phyloP scores from a whole-genome alignment of 64 coral and sea anemone genomes.

The Actinia equina region DNA sequence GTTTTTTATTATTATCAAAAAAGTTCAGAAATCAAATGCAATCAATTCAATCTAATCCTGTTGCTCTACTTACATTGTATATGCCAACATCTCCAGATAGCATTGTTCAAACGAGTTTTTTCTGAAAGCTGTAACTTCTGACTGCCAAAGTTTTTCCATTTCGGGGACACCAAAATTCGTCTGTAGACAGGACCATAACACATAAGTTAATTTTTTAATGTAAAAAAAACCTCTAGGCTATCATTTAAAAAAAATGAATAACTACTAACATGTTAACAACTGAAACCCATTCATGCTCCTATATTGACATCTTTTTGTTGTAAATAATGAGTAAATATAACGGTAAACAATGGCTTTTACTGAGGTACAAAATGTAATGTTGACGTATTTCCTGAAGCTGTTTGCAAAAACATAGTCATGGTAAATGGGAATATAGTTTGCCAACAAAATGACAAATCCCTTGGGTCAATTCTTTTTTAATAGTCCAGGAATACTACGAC shows the following conservation, averaged over 20 bases:
- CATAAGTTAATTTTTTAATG: no score
- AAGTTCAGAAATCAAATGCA: no score
- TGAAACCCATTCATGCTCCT: not conserved
- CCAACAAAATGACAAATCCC: no score
- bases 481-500: no score
- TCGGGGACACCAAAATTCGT: conserved; percentile 71
- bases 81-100: conserved; percentile 98
- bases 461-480: not conserved
- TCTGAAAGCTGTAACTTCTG: conserved; percentile 96
- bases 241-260: not conserved
- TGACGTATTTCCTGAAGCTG: not conserved
- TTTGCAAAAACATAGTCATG: not conserved
- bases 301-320: not conserved
- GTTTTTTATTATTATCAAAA: no score
- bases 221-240: not conserved
- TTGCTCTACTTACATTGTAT: conserved; percentile 84
- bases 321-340: not conserved
- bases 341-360: not conserved
- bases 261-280: not conserved
- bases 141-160: conserved; percentile 99
- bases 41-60: not conserved
- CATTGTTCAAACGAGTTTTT: conserved; percentile 98
- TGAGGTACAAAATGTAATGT: not conserved
- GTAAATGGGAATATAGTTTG: not conserved
- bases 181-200: not conserved